phyloP scores from a whole-genome alignment of 2,888 invertebrate species.

The Parnassius smintheus region DNA sequence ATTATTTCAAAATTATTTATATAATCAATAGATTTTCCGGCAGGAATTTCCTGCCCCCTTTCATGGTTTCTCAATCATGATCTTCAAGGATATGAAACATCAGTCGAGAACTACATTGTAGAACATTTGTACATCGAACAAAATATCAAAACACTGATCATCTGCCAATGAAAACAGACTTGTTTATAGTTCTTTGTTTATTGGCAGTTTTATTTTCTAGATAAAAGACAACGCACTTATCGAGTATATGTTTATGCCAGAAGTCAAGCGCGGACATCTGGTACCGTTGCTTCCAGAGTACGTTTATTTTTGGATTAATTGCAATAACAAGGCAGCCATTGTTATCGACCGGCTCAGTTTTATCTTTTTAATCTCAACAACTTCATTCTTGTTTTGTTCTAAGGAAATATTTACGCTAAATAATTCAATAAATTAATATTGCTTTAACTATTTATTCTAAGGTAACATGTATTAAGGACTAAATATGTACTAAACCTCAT shows the following conservation, averaged over 20 bases:
- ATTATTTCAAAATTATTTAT: too few relatives aligned
- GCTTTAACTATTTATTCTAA: too few relatives aligned
- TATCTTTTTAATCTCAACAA: background rate
- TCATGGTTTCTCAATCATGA: slow-evolving; percentile 23
- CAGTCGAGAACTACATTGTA: slow-evolving; percentile 15
- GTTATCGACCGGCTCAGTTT: slow-evolving; percentile 9
- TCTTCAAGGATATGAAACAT: slow-evolving; percentile 27
- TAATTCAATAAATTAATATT: background rate
- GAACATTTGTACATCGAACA: slow-evolving; percentile 25
- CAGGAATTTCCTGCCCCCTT: too few relatives aligned
- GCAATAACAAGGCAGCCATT: slow-evolving; percentile 26
- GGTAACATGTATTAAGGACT: too few relatives aligned
- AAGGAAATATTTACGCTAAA: background rate
- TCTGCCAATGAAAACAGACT: slow-evolving; percentile 52
- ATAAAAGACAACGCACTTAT: slow-evolving; percentile 52
- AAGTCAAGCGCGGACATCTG: slow-evolving; percentile 28
- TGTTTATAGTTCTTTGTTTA: slow-evolving; percentile 40
- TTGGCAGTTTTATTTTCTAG: slow-evolving; percentile 47
- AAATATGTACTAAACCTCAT: too few relatives aligned
- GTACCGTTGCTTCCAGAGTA: slow-evolving; percentile 10
- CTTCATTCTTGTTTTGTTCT: too few relatives aligned
- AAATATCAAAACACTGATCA: slow-evolving; percentile 40
- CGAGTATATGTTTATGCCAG: slow-evolving; percentile 36
- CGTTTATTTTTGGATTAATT: slow-evolving; percentile 29
- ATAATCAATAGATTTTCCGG: too few relatives aligned